A percentile compares a stretch with the other conserved stretches of the same genome.
Conservation (phyloP, 2,113 vertebrate genomes). For the Neodon shergylaensis region DNA sequence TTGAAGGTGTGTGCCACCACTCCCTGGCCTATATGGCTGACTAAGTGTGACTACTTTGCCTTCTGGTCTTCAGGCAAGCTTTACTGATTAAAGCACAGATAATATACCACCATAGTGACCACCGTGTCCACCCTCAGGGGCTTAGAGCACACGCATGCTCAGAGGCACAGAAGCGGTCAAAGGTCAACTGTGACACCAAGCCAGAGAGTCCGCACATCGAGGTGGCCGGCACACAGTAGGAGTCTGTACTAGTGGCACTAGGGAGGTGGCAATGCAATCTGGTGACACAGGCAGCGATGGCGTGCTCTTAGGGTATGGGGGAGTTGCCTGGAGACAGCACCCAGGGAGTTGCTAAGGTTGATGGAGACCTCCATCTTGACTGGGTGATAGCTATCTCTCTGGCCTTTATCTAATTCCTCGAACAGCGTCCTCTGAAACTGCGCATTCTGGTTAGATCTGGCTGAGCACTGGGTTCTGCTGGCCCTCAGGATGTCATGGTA, state of each 20-base stretch:
- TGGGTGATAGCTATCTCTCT: fast-evolving
- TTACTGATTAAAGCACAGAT: no score
- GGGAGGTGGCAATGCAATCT: not conserved
- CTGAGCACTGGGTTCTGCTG: fast-evolving
- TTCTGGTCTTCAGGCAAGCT: no score
- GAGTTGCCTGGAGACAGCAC: not conserved
- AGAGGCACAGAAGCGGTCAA: fast-evolving
- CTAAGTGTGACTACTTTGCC: no score
- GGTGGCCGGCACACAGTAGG: fast-evolving
- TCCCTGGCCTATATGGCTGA: no score
- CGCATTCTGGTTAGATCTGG: fast-evolving
- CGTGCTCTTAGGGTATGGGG: not conserved
- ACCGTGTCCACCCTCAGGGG: fast-evolving
- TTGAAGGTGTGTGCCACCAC: no score
- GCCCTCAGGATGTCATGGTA: not conserved
- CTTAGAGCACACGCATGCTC: fast-evolving
- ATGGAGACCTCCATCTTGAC: fast-evolving
- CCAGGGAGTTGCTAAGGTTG: not conserved
- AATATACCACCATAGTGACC: no score
- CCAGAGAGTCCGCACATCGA: fast-evolving
- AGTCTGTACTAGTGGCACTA: fast-evolving
- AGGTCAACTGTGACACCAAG: no score
- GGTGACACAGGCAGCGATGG: fast-evolving
- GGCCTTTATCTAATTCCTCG: not conserved
- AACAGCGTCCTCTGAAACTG: fast-evolving